Conservation (phyloP, 1,140 invertebrate species). For the Solenopsis fugax region DNA sequence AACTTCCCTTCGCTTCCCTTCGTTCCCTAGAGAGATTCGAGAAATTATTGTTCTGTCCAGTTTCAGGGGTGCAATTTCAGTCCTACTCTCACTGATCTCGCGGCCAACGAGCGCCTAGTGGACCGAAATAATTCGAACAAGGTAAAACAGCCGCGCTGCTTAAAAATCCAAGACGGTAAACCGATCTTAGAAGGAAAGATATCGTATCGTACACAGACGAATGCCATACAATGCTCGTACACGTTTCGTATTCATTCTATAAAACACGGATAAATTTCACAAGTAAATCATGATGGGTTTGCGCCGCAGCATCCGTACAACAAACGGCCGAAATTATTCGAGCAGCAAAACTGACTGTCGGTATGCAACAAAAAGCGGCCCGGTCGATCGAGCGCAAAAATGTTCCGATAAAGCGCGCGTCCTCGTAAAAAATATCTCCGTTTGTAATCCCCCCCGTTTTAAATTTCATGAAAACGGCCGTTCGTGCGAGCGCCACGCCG, state of each 20-base stretch:
- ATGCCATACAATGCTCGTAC: not conserved
- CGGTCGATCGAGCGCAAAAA: slow-evolving; percentile 54
- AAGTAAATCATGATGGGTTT: slow-evolving; percentile 39
- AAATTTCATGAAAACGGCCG: slow-evolving; percentile 61
- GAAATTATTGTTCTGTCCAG: slow-evolving; percentile 72
- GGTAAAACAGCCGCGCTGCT: slow-evolving; percentile 36
- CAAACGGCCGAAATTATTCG: slow-evolving; percentile 57
- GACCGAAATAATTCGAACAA: slow-evolving; percentile 63
- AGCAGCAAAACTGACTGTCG: slow-evolving; percentile 37
- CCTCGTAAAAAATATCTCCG: slow-evolving; percentile 59
- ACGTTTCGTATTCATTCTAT: not conserved
- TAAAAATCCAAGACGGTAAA: slow-evolving; percentile 46
- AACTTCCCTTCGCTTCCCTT: slow-evolving; percentile 33
- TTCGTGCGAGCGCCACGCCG: slow-evolving; percentile 12
- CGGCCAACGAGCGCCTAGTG: slow-evolving; percentile 49
- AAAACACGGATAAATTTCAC: slow-evolving; percentile 49
- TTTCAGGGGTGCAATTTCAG: slow-evolving; percentile 69
- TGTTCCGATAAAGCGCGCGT: slow-evolving; percentile 49
- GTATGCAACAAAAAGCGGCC: slow-evolving; percentile 45
- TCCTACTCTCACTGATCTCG: slow-evolving; percentile 14
- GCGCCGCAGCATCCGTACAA: slow-evolving; percentile 50
- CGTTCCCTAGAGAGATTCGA: slow-evolving; percentile 11
- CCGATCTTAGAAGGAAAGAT: slow-evolving; percentile 8
- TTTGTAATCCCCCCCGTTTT: slow-evolving; percentile 54
- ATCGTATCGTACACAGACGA: slow-evolving; percentile 28